phyloP scores from a whole-genome alignment of 2,113 vertebrate genomes.

The Atherinomorus stipes region DNA sequence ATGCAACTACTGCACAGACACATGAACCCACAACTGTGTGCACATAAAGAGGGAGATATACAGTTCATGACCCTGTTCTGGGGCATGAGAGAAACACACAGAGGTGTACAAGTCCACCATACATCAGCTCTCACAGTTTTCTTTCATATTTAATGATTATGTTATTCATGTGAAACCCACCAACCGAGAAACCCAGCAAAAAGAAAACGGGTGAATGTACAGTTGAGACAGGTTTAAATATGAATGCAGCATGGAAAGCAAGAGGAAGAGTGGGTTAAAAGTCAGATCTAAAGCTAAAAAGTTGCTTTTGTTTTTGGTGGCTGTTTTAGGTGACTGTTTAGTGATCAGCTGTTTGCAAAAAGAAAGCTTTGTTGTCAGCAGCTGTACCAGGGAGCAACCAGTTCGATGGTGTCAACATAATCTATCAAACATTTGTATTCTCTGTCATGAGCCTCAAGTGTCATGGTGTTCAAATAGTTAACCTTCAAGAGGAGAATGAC shows the following conservation, averaged over 20 bases:
- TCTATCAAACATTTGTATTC: neutral
- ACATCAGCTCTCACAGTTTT: neutral
- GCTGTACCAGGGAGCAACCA: neutral
- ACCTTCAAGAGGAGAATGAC: neutral
- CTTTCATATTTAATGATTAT: constrained; percentile 32
- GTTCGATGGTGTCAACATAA: neutral
- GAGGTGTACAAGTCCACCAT: neutral
- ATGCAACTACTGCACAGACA: constrained; percentile 23
- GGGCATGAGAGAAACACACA: neutral
- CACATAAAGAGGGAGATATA: neutral
- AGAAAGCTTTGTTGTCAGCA: too few relatives aligned
- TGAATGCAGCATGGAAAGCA: neutral
- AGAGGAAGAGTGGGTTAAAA: neutral
- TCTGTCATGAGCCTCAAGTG: neutral
- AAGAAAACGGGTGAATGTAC: neutral
- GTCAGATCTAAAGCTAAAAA: neutral
- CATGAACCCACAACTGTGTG: neutral
- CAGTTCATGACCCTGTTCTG: constrained; percentile 2
- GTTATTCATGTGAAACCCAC: constrained; percentile 35
- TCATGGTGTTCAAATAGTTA: neutral
- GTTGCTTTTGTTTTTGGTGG: too few relatives aligned
- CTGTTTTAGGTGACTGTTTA: too few relatives aligned
- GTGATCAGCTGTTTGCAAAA: too few relatives aligned
- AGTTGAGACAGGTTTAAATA: neutral
- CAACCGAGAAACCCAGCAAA: constrained; percentile 6